Evolutionary conservation across 2,888 invertebrate genomes (phyloP), one percentile per base, ranked within the genome.

Genomic region (Scaptomyza caliginosa): DNA sequence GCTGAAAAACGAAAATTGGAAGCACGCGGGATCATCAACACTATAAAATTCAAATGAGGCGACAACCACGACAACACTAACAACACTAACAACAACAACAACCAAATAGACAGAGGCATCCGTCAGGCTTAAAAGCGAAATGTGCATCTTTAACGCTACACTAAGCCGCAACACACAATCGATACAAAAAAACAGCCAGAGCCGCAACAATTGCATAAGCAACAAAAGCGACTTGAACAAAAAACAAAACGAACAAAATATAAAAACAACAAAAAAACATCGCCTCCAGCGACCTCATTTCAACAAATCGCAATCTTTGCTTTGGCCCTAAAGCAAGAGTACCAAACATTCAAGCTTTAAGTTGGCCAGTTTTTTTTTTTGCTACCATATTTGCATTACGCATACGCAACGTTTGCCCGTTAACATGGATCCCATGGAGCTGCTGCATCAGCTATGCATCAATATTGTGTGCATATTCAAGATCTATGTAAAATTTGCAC

Each of bases 401-500:
- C 65, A 74, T 78, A 77, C 74, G 77, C 77, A 67, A 55, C 70
- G 57, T 55, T 34, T 45, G 21, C 19, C 55, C 46, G 4, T 1
- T n/a, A 62, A 13, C 6, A 81, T 81, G 83, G 67, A 83, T 30
- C 56, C 58, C 17, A 64, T 81, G 70, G 80, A 86, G 45, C 67
- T 80, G 62, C 67, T 86, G 52, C 70, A 71, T 40, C 74, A 64
- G 50, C 48, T 86, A 30, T 58, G 73, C 30, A 39, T 67, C 11
- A 72, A 88, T 60, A 63, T 90, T 48, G 46, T 81, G 52, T 86
- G 81, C 52, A 89, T 91, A 55, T 79, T 88, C 0, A 86, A 71
- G 59, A 88, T 91, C 58, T 91, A 91, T 67, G 21, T 91, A 3
- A 90, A 90, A 70, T 90, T 91, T 24, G 88, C 79, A 10, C 49